These are phyloP conservation scores for Dorcus hopei DNA, from an alignment of 2,888 invertebrate species.

Conservation along the genomic window DNA sequence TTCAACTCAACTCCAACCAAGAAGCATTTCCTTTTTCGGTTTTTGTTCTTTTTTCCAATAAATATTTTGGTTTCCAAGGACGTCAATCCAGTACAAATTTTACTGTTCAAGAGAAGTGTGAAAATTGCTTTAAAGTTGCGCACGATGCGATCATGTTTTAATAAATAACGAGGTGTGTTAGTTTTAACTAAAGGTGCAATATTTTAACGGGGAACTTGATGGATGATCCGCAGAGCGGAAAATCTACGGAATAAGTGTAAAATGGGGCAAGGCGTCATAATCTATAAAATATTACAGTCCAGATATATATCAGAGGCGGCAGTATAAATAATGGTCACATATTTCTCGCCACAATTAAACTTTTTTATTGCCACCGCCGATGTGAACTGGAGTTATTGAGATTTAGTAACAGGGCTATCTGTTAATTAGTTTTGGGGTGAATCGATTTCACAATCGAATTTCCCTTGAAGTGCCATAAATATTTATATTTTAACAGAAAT, in stretches of 20 bases:
- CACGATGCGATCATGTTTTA: no score
- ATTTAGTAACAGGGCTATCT: slow-evolving; percentile 1
- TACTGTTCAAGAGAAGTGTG: no score
- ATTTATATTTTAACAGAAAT: no score
- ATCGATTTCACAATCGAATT: no score
- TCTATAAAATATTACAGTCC: slow-evolving; percentile 9
- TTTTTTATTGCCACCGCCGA: slow-evolving; percentile 1
- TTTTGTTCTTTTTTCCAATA: no score
- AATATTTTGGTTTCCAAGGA: no score
- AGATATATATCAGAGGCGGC: slow-evolving; percentile 8
- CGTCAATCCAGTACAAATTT: no score
- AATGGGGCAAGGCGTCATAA: slow-evolving; percentile 11
- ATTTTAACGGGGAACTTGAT: slow-evolving; percentile 9
- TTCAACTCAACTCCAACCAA: no score
- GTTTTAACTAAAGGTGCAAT: neutral
- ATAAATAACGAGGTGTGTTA: neutral
- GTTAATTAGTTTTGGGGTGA: no score
- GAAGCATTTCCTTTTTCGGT: no score
- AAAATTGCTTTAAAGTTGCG: no score
- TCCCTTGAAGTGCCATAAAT: no score
- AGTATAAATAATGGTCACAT: slow-evolving; percentile 11
- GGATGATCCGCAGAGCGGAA: slow-evolving; percentile 8
- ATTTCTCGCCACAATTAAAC: slow-evolving; percentile 11
- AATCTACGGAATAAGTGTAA: slow-evolving; percentile 14
- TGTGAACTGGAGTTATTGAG: slow-evolving; percentile 1